Evolutionary conservation across 2,797 vertebrate genomes (phyloP).

Genomic region (Hydrocynus forskahlii): DNA sequence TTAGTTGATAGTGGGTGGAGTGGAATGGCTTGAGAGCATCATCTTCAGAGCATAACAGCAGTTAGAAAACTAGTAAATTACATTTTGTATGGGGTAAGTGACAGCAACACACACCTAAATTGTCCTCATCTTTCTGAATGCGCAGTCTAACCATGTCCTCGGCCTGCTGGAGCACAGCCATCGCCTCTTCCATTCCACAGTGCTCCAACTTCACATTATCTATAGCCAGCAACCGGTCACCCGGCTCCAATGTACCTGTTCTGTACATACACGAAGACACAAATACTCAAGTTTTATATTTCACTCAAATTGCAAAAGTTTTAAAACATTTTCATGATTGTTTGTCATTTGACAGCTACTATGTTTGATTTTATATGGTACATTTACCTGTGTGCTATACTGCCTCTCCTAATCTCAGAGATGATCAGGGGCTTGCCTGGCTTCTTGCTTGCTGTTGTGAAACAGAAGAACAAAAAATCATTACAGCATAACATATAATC

Average conservation of each 20-base stretch:
- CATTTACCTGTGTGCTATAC: conserved; percentile 93
- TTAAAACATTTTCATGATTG: too few species aligned
- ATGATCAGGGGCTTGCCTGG: conserved; percentile 93
- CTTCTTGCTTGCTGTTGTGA: conserved; percentile 87
- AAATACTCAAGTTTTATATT: neutral
- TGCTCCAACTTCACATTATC: conserved; percentile 95
- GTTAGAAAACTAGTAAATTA: too few species aligned
- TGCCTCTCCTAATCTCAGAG: conserved; percentile 96
- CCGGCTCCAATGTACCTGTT: conserved; percentile 95
- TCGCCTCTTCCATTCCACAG: conserved; percentile 94
- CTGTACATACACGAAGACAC: conserved; percentile 65
- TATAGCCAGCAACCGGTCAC: conserved; percentile 95
- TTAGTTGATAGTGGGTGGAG: too few species aligned
- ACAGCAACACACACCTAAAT: conserved; percentile 78
- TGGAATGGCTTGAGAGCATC: too few species aligned
- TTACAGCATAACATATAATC: neutral
- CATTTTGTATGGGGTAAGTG: too few species aligned
- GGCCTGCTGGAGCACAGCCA: conserved; percentile 92
- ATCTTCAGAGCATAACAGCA: too few species aligned
- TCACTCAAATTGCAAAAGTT: neutral
- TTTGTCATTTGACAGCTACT: too few species aligned
- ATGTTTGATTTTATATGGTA: neutral
- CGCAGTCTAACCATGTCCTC: conserved; percentile 97
- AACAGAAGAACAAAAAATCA: conserved; percentile 43
- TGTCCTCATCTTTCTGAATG: conserved; percentile 97